Evolutionary conservation across 2,797 vertebrate species (phyloP), one percentile per base, ranked within the genome.

Genomic region (Allobates femoralis): DNA sequence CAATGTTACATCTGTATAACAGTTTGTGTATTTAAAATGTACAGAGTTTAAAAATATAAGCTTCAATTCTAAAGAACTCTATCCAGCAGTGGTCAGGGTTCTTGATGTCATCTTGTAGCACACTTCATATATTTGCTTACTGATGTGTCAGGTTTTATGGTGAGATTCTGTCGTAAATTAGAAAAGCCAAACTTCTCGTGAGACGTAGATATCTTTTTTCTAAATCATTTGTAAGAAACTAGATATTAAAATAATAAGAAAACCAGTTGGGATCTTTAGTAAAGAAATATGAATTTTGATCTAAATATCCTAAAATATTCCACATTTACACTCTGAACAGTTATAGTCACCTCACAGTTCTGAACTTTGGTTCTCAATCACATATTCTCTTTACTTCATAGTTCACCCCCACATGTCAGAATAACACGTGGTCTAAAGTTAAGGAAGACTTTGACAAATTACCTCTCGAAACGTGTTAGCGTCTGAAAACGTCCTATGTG

Each of bases 41-140:
- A 86, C 78, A 81, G 46, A 32, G 28, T 32, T 81, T 79, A 86
- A 81, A 75, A 66, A 81, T 86, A 86, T 76, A 86, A 80, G 41
- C 64, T 64, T 77, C 19, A 82, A 66, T 51, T 75, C 85, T 64
- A 82, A 56, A 81, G 53, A 75, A 80, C 56, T 30, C 30, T 58
- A 78, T 37, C 41, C 50, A 76, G 46, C 30, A 79, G 77, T 62
- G 23, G 32, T 55, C 34, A 41, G 55, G 15, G n/a, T 79, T 79
- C 34, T 15, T 78, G 30, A 37, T 41, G 32, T 79, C n/a, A 41
- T 79, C 77, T 60, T 28, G 51, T 55, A 34, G 21, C 53, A 60
- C 19, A 56, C 30, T 14, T 62, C 34, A 62, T 41, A 62, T 41
- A 74, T 69, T 69, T 34, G 21, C 67, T 71, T 23, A 56, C 8